A percentile compares a stretch with the other conserved stretches of the same genome.
These are phyloP conservation scores for Drosophila formosana DNA, from an alignment of 2,888 invertebrate species.

Conservation along the genomic window DNA sequence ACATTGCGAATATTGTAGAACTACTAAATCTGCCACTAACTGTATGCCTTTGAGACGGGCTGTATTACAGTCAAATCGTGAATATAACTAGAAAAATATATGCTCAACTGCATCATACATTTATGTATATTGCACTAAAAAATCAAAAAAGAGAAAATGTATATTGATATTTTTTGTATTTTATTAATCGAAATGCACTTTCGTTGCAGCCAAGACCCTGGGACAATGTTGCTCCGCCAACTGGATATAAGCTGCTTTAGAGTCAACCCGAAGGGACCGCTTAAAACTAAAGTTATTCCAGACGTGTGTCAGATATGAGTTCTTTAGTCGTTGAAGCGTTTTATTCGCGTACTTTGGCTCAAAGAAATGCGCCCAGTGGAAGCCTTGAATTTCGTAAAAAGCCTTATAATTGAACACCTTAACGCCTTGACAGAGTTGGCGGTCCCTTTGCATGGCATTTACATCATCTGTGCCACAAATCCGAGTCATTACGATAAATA, in stretches of 20 bases:
- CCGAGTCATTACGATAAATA: background rate
- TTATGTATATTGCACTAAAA: background rate
- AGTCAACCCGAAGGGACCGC: slow-evolving; percentile 5
- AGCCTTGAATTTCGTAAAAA: slow-evolving; percentile 10
- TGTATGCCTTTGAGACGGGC: background rate
- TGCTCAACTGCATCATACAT: slow-evolving; percentile 3
- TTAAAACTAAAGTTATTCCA: slow-evolving; percentile 2
- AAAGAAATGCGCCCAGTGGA: slow-evolving; percentile 10
- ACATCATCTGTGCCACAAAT: slow-evolving; percentile 4
- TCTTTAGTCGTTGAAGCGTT: background rate
- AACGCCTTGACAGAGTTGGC: slow-evolving; percentile 4
- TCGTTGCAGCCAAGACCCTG: slow-evolving; percentile 4
- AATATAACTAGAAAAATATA: background rate
- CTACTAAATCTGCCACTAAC: background rate
- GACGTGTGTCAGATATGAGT: slow-evolving; percentile 14
- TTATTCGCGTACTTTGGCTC: slow-evolving; percentile 9
- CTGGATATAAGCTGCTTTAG: slow-evolving; percentile 12
- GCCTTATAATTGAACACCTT: slow-evolving; percentile 5
- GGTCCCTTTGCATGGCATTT: background rate
- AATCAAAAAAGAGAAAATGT: too few species aligned
- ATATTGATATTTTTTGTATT: background rate
- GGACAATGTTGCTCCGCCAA: slow-evolving; percentile 14
- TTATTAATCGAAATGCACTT: slow-evolving; percentile 8
- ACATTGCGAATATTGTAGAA: background rate
- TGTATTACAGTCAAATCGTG: background rate